Evolutionary conservation across 2,113 vertebrate genomes (phyloP).

Genomic region (Ardeotis arabs): DNA sequence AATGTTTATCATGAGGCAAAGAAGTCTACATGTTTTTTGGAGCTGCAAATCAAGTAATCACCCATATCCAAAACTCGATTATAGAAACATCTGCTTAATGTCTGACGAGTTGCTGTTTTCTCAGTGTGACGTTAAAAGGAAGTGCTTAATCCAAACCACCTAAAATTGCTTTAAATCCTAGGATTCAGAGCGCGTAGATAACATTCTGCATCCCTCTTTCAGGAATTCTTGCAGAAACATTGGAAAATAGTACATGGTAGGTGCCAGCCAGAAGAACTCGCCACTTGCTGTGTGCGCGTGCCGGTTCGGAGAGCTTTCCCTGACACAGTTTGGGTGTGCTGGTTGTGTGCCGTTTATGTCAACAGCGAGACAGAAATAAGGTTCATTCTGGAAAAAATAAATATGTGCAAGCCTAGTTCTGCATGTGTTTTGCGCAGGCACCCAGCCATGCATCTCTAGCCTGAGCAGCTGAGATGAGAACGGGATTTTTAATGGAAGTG

Average conservation of each 20-base stretch:
- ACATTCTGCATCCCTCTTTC: neutral
- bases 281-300: rapidly evolving
- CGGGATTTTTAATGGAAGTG: conserved; percentile 8
- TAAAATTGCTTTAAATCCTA: neutral
- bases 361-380: neutral
- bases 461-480: neutral
- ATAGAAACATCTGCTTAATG: conserved; percentile 12
- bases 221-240: neutral
- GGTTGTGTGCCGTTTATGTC: neutral
- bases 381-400: neutral
- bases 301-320: neutral
- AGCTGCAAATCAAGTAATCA: neutral
- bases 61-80: neutral
- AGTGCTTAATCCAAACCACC: neutral
- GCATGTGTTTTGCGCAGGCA: rapidly evolving
- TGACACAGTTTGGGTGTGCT: neutral
- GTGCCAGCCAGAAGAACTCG: neutral
- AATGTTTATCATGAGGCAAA: neutral
- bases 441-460: neutral
- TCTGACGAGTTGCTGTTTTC: neutral
- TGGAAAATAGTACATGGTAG: neutral
- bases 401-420: neutral
- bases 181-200: neutral
- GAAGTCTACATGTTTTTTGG: neutral
- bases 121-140: neutral